phyloP scores from a whole-genome alignment of 2,888 invertebrate species.

The Amiota communis region DNA sequence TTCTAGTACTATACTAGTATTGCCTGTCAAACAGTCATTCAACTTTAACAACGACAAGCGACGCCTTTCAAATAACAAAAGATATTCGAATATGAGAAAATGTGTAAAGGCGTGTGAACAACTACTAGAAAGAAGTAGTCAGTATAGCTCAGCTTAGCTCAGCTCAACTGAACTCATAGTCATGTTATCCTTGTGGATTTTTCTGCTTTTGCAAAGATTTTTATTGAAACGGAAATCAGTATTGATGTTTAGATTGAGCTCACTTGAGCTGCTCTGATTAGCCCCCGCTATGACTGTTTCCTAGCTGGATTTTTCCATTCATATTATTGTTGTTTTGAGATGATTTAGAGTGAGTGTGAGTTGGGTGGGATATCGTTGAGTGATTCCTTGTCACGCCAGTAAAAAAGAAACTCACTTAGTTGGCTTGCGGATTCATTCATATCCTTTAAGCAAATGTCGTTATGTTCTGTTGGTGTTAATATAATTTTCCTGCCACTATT shows the following conservation, averaged over 20 bases:
- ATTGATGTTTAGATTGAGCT: slow-evolving; percentile 7
- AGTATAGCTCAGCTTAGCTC: too few species aligned
- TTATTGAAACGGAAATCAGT: slow-evolving; percentile 5
- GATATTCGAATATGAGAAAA: background rate
- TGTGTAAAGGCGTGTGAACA: too few species aligned
- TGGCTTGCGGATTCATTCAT: background rate
- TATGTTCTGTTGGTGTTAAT: background rate
- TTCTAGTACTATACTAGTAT: slow-evolving; percentile 8
- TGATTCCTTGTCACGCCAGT: background rate
- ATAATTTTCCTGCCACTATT: slow-evolving; percentile 10
- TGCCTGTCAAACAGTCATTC: slow-evolving; percentile 22
- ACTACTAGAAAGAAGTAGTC: too few species aligned
- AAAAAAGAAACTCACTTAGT: background rate
- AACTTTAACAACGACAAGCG: background rate
- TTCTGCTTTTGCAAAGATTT: too few species aligned
- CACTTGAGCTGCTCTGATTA: too few species aligned
- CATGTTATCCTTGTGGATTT: too few species aligned
- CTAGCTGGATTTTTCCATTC: background rate
- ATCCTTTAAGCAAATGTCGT: too few species aligned
- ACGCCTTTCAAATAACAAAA: slow-evolving; percentile 6
- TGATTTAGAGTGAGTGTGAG: background rate
- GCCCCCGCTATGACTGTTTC: too few species aligned
- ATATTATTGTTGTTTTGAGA: background rate
- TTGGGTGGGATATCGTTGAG: background rate
- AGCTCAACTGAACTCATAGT: too few species aligned